A percentile compares a stretch with the other conserved stretches of the same genome.
phyloP scores from a whole-genome alignment of 1,140 invertebrate genomes.

The Trichogramma pretiosum region DNA sequence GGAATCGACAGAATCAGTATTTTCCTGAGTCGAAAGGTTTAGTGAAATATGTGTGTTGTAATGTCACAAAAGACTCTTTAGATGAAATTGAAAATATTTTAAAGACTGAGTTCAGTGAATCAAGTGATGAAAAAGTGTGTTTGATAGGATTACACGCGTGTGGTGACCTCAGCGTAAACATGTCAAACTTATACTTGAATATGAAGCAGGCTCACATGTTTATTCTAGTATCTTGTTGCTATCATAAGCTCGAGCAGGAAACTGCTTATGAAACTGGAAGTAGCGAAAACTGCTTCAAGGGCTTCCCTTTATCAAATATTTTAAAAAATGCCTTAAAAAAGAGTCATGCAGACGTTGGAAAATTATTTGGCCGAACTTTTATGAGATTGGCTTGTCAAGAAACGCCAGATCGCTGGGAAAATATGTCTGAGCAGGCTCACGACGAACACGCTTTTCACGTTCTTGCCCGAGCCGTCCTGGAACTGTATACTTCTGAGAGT shows the following conservation, averaged over 20 bases:
- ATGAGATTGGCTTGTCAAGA: constrained; percentile 58
- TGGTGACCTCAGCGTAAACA: constrained; percentile 67
- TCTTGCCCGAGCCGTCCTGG: constrained; percentile 51
- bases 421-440: constrained; percentile 39
- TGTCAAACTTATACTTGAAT: constrained; percentile 61
- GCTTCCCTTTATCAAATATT: constrained; percentile 55
- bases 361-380: constrained; percentile 53
- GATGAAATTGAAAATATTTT: constrained; percentile 41
- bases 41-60: constrained; percentile 52
- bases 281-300: constrained; percentile 40
- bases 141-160: constrained; percentile 73
- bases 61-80: constrained; percentile 46
- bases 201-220: constrained; percentile 51
- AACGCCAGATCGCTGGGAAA: constrained; percentile 39
- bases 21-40: constrained; percentile 43
- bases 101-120: constrained; percentile 35
- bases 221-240: constrained; percentile 76
- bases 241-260: constrained; percentile 59
- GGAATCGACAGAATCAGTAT: constrained; percentile 50
- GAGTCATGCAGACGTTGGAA: constrained; percentile 25
- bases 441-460: constrained; percentile 48
- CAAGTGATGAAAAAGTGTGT: constrained; percentile 39
- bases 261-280: constrained; percentile 20
- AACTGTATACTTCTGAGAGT: constrained; percentile 51
- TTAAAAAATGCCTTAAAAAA: constrained; percentile 37